These are phyloP conservation scores for Ypsolopha sequella DNA, from an alignment of 2,888 invertebrate genomes.

Conservation along the genomic window DNA sequence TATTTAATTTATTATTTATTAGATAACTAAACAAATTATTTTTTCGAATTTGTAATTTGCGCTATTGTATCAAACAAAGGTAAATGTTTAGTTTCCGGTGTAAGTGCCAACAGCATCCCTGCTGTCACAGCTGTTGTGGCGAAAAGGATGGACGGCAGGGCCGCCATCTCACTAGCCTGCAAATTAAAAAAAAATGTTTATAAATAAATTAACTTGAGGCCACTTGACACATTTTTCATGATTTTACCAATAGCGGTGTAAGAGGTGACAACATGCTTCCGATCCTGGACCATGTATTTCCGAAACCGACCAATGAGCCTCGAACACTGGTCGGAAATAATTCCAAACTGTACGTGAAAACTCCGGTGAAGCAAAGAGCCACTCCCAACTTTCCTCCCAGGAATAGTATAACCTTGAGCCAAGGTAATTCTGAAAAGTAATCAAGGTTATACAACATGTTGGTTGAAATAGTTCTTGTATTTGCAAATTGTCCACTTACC, in stretches of 20 bases:
- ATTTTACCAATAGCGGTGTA: constrained; percentile 40
- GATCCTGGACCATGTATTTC: constrained; percentile 42
- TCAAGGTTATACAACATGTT: neutral
- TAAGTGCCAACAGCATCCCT: constrained; percentile 30
- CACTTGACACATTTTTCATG: neutral
- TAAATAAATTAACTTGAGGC: neutral
- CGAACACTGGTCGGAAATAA: constrained; percentile 50
- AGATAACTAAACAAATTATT: too few relatives aligned
- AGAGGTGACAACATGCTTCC: constrained; percentile 50
- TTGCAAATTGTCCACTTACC: constrained; percentile 26
- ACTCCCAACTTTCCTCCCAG: constrained; percentile 40
- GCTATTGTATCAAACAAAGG: constrained; percentile 50
- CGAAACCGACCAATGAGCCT: constrained; percentile 42
- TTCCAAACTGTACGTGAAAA: constrained; percentile 47
- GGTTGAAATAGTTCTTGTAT: neutral
- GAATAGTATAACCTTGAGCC: constrained; percentile 43
- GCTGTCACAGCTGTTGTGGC: constrained; percentile 32
- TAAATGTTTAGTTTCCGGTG: constrained; percentile 44
- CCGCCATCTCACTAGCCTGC: constrained; percentile 28
- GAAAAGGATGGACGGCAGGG: constrained; percentile 42
- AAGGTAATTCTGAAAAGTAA: constrained; percentile 32
- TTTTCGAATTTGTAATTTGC: constrained; percentile 21
- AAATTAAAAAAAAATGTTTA: constrained; percentile 14
- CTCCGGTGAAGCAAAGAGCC: constrained; percentile 46
- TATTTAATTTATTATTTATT: too few relatives aligned